Percentiles rank a stretch among this genome's conserved stretches.
Conservation (phyloP, 2,888 invertebrate genomes). For the Taphrorychus bicolor region DNA sequence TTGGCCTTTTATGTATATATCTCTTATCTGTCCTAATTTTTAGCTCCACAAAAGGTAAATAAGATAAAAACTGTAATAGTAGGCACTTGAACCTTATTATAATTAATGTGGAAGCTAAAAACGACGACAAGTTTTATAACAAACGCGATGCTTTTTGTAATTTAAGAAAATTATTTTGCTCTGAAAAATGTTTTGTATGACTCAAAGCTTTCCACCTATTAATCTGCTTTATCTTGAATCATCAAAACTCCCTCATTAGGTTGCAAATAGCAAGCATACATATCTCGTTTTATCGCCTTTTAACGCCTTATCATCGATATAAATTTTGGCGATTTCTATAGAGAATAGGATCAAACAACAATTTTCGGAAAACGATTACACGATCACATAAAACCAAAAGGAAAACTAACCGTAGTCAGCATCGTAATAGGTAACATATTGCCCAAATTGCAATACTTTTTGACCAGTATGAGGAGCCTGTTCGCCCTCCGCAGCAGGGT, state of each 20-base stretch:
- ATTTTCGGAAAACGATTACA: background rate
- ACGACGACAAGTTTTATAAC: no score
- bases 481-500: constrained; percentile 31
- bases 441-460: constrained; percentile 43
- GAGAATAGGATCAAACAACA: no score
- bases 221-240: background rate
- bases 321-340: no score
- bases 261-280: no score
- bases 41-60: background rate
- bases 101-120: background rate
- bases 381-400: no score
- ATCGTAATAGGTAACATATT: constrained; percentile 47
- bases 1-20: background rate
- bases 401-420: constrained; percentile 52
- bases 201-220: background rate
- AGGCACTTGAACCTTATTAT: no score
- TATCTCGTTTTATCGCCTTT: no score
- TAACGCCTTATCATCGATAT: background rate
- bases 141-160: no score
- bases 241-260: background rate
- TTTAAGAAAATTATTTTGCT: no score
- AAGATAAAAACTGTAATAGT: no score
- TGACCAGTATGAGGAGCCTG: constrained; percentile 31
- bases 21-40: background rate
- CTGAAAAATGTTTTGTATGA: background rate